Percentiles rank a stretch among this genome's conserved stretches.
Conservation (phyloP, 2,797 vertebrate species). For the Coendou prehensilis region DNA sequence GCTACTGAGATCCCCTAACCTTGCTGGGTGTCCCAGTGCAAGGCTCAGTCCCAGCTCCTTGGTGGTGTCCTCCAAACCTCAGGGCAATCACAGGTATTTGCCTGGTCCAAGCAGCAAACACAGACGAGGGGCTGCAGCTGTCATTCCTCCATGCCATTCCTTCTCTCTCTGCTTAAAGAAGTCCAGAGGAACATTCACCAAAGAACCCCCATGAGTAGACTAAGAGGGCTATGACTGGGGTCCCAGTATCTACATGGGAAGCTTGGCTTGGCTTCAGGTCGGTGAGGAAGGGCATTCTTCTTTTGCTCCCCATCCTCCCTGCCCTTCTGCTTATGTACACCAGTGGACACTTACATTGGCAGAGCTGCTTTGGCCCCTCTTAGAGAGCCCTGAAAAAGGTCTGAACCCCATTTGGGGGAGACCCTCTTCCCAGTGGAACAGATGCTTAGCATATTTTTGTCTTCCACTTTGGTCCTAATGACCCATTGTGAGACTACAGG, state of each 20-base stretch:
- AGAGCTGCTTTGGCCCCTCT: not conserved
- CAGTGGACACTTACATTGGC: not conserved
- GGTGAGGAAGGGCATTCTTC: too few relatives aligned
- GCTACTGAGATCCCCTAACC: not conserved
- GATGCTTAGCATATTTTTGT: not conserved
- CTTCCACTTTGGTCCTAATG: not conserved
- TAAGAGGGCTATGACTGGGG: not conserved
- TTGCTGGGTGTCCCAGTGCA: not conserved
- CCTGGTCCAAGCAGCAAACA: not conserved
- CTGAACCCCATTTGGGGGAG: not conserved
- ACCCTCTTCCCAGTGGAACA: not conserved
- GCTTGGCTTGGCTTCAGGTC: not conserved
- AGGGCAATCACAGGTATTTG: not conserved
- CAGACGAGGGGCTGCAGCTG: not conserved
- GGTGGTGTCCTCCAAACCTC: not conserved
- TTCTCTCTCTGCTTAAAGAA: not conserved
- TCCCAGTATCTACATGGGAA: not conserved
- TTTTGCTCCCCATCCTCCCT: not conserved
- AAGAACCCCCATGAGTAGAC: not conserved
- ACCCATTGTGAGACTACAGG: not conserved
- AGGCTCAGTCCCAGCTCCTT: not conserved
- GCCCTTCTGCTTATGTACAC: not conserved
- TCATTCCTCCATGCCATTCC: not conserved
- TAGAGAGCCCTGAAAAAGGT: not conserved
- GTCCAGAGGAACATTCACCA: not conserved